Evolutionary conservation across 2,797 vertebrate genomes (phyloP).

Genomic region (Mus spretus): DNA sequence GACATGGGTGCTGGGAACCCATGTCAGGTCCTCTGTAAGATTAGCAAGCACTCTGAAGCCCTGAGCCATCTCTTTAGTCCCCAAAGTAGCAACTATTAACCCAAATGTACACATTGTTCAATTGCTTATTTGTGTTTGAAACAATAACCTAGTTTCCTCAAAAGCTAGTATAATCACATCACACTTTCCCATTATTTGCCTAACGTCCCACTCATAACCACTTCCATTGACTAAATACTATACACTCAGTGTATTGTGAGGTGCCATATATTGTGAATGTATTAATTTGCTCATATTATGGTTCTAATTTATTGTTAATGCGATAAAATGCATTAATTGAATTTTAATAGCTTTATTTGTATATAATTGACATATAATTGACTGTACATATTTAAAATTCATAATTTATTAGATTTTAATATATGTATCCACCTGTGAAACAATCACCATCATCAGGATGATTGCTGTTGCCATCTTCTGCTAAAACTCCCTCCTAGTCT

Average conservation of each 20-base stretch:
- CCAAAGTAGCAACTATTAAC: not conserved
- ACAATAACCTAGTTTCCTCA: not conserved
- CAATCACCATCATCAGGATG: constrained; percentile 50
- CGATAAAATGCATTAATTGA: constrained; percentile 55
- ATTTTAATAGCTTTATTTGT: constrained; percentile 70
- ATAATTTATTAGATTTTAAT: constrained; percentile 71
- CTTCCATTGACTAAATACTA: not conserved
- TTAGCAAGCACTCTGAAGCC: not conserved
- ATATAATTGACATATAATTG: constrained; percentile 62
- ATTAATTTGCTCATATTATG: not conserved
- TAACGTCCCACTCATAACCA: not conserved
- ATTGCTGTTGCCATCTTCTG: constrained; percentile 8
- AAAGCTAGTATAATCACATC: not conserved
- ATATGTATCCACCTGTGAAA: constrained; percentile 52
- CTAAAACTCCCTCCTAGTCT: not conserved
- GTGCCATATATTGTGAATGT: not conserved
- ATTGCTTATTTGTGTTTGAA: constrained; percentile 35
- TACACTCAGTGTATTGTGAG: constrained; percentile 27
- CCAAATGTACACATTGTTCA: not conserved
- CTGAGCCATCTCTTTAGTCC: not conserved
- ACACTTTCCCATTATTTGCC: not conserved
- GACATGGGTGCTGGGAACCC: not conserved
- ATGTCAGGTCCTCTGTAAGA: not conserved
- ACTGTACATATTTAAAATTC: constrained; percentile 55
- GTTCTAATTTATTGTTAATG: constrained; percentile 65